phyloP scores from a whole-genome alignment of 2,888 invertebrate genomes.

The Timandra comae region DNA sequence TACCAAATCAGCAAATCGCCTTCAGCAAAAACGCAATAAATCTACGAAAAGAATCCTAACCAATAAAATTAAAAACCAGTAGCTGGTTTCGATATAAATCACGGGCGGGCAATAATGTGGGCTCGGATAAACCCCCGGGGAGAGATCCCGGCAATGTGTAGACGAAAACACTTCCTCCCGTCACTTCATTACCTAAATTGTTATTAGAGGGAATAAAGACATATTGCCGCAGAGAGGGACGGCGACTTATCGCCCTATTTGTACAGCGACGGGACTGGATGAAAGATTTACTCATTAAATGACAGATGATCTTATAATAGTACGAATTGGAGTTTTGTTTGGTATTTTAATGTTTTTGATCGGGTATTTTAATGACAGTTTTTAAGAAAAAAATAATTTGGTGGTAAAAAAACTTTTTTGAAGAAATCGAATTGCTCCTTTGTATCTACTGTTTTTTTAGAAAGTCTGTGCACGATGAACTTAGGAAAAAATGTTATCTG shows the following conservation, averaged over 20 bases:
- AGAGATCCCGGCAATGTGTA: conserved; percentile 48
- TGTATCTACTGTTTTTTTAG: too few relatives aligned
- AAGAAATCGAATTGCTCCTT: too few relatives aligned
- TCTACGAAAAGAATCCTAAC: conserved; percentile 17
- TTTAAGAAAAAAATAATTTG: too few relatives aligned
- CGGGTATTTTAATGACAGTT: too few relatives aligned
- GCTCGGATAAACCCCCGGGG: conserved; percentile 49
- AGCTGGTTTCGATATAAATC: conserved; percentile 64
- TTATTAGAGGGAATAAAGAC: conserved; percentile 76
- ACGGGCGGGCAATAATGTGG: conserved; percentile 68
- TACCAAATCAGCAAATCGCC: too few relatives aligned
- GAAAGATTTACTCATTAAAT: conserved; percentile 54
- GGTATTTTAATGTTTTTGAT: too few relatives aligned
- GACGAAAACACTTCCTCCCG: conserved; percentile 70
- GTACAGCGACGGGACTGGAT: conserved; percentile 8
- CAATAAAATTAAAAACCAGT: conserved; percentile 42
- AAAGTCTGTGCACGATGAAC: too few relatives aligned
- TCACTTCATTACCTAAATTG: conserved; percentile 75
- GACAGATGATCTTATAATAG: conserved; percentile 70
- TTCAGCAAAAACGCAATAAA: not conserved
- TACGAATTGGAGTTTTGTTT: conserved; percentile 42
- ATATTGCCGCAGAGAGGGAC: conserved; percentile 54
- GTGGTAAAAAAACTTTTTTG: too few relatives aligned
- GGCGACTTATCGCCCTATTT: conserved; percentile 22
- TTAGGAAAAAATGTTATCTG: too few relatives aligned